Conservation (phyloP, 2,888 invertebrate species). For the Polyploca ridens region DNA sequence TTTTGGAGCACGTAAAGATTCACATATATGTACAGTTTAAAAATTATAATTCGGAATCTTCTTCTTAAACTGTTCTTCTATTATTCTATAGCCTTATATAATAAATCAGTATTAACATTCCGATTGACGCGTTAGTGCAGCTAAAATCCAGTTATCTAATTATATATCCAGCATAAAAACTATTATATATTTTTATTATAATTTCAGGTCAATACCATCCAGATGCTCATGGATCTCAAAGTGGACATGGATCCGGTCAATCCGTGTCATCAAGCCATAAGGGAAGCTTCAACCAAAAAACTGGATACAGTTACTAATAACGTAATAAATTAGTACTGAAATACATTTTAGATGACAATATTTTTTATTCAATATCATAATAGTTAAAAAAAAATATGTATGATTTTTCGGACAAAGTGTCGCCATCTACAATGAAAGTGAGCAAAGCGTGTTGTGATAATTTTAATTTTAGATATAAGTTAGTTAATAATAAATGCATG, state of each 20-base stretch:
- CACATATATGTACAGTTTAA: no score
- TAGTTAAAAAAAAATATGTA: no score
- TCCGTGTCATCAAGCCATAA: conserved; percentile 44
- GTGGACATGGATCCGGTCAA: conserved; percentile 19
- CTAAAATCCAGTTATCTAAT: no score
- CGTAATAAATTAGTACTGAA: neutral
- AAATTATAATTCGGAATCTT: no score
- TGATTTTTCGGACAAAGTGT: neutral
- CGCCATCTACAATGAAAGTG: neutral
- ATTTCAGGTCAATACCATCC: conserved; percentile 58
- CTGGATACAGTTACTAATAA: conserved; percentile 56
- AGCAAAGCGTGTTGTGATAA: neutral
- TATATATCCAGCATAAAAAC: no score
- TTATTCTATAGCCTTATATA: no score
- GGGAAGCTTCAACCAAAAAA: conserved; percentile 51
- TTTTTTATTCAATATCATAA: neutral
- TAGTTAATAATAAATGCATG: neutral
- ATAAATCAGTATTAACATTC: no score
- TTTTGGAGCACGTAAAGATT: no score
- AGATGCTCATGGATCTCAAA: conserved; percentile 33
- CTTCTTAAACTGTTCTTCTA: no score
- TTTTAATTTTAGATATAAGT: neutral
- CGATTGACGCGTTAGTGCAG: no score
- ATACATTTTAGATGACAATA: neutral
- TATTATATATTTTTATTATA: neutral